Conservation (phyloP, 2,113 vertebrate species). For the Scartelaos histophorus region DNA sequence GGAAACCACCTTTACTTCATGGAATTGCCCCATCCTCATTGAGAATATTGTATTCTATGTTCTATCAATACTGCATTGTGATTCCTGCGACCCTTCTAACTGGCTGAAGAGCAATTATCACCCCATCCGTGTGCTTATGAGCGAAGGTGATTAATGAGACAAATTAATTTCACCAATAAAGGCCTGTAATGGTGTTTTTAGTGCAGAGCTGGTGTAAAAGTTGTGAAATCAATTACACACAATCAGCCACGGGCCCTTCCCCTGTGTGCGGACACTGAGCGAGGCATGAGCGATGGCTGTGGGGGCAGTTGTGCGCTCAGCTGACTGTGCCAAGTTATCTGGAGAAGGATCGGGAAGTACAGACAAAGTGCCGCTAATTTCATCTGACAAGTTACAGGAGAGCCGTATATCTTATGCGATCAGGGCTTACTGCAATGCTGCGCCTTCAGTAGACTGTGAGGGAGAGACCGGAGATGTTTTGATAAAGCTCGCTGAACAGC, state of each 20-base stretch:
- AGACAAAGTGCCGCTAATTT: slow-evolving; percentile 22
- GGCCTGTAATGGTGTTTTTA: slow-evolving; percentile 51
- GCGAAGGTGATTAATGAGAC: slow-evolving; percentile 48
- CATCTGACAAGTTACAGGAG: slow-evolving; percentile 31
- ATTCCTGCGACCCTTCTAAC: slow-evolving; percentile 3
- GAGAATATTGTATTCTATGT: not conserved
- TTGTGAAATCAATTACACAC: slow-evolving; percentile 53
- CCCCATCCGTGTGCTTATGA: slow-evolving; percentile 44
- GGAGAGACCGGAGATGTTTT: not conserved
- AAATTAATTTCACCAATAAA: slow-evolving; percentile 50
- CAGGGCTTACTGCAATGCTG: slow-evolving; percentile 10
- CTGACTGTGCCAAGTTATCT: slow-evolving; percentile 25
- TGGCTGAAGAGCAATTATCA: slow-evolving; percentile 26
- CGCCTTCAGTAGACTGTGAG: not conserved
- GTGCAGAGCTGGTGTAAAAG: slow-evolving; percentile 57
- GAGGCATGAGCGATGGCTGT: slow-evolving; percentile 21
- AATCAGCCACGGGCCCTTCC: slow-evolving; percentile 13
- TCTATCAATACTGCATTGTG: not conserved
- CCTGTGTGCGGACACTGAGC: not conserved
- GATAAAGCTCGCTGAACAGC: not conserved
- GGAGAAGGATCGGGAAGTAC: slow-evolving; percentile 23
- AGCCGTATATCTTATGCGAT: slow-evolving; percentile 17
- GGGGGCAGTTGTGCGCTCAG: slow-evolving; percentile 12
- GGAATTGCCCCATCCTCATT: no score
- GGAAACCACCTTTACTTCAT: no score